Percentiles rank a stretch among this genome's conserved stretches.
phyloP scores from a whole-genome alignment of 1,140 invertebrate genomes.

The Drosophila kurseongensis region DNA sequence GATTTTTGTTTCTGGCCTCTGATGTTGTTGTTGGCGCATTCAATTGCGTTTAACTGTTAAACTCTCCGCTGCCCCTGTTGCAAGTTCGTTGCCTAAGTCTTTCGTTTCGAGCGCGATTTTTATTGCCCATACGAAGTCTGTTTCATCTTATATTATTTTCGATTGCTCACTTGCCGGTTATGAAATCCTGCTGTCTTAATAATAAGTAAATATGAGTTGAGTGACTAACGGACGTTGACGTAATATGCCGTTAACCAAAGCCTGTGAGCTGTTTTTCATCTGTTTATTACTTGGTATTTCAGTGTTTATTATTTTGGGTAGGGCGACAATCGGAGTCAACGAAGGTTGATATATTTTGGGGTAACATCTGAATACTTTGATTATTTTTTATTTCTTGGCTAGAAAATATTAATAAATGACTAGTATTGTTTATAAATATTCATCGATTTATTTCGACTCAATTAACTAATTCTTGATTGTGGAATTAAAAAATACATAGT shows the following conservation, averaged over 20 bases:
- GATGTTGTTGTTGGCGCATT: slow-evolving; percentile 54
- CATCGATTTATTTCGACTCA: no score
- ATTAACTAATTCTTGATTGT: not conserved
- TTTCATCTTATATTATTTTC: slow-evolving; percentile 41
- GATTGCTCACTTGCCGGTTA: slow-evolving; percentile 33
- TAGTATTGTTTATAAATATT: not conserved
- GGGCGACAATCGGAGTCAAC: slow-evolving; percentile 33
- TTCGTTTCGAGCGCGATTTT: slow-evolving; percentile 61
- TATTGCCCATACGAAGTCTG: slow-evolving; percentile 46
- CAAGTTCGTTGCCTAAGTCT: slow-evolving; percentile 75
- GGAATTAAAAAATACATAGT: not conserved
- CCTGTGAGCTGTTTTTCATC: slow-evolving; percentile 16
- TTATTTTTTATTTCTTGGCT: slow-evolving; percentile 6
- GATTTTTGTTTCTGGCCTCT: slow-evolving; percentile 55
- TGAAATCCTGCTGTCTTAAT: slow-evolving; percentile 37
- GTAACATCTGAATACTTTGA: not conserved
- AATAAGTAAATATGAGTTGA: slow-evolving; percentile 46
- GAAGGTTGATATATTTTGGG: slow-evolving; percentile 30
- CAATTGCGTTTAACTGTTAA: slow-evolving; percentile 76
- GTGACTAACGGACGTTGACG: slow-evolving; percentile 37
- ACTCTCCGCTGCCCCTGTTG: slow-evolving; percentile 22
- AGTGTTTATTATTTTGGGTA: slow-evolving; percentile 42
- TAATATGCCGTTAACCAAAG: slow-evolving; percentile 49
- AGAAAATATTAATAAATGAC: slow-evolving; percentile 6
- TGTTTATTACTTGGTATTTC: slow-evolving; percentile 28